Percentiles rank a stretch among this genome's conserved stretches.
These are phyloP conservation scores for Phodopus roborovskii DNA, from an alignment of 2,113 vertebrate genomes.

Conservation along the genomic window DNA sequence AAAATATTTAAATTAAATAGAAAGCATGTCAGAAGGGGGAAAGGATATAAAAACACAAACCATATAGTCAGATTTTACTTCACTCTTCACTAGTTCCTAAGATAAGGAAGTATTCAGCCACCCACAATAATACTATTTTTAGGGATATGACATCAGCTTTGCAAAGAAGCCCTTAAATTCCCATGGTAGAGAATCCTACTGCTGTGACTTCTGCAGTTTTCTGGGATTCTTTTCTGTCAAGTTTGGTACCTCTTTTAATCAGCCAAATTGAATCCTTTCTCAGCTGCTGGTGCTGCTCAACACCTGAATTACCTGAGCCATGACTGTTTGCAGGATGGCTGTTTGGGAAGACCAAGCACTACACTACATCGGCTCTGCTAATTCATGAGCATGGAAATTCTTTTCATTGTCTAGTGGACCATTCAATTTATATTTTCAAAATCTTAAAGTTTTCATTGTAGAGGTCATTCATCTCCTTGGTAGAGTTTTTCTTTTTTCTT, in stretches of 20 bases:
- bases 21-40: not conserved
- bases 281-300: constrained; percentile 96
- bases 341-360: not conserved
- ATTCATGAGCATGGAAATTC: not conserved
- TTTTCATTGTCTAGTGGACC: not conserved
- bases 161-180: constrained; percentile 98
- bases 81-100: not conserved
- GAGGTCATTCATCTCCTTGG: not conserved
- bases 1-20: not conserved
- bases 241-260: constrained; percentile 74
- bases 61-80: not conserved
- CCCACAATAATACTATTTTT: constrained; percentile 99
- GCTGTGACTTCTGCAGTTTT: constrained; percentile 99
- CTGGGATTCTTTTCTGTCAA: constrained; percentile 98
- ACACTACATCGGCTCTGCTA: not conserved
- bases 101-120: not conserved
- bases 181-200: constrained; percentile 98
- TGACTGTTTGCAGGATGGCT: constrained; percentile 26
- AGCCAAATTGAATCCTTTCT: constrained; percentile 97
- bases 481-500: not conserved
- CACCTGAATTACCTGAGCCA: constrained; percentile 93
- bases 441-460: not conserved
- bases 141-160: constrained; percentile 96
- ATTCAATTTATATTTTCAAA: not conserved
- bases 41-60: not conserved